These are phyloP conservation scores for Lepidurus couesii DNA, from an alignment of 1,140 invertebrate species.

Conservation along the genomic window DNA sequence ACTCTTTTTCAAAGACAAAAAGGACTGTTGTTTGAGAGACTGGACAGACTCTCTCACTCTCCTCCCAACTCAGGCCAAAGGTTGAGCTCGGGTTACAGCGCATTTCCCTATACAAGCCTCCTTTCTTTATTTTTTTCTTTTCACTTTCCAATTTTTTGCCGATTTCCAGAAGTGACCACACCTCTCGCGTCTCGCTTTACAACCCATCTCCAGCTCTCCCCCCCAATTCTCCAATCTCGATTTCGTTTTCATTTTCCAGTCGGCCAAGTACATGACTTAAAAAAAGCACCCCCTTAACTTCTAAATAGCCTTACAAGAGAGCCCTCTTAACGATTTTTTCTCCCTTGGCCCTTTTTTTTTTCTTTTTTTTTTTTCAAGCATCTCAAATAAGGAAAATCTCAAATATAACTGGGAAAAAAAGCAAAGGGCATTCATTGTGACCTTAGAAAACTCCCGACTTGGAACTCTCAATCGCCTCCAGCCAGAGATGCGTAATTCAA, in stretches of 20 bases:
- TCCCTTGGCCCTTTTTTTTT: background rate
- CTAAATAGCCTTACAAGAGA: background rate
- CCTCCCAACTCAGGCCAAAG: conserved; percentile 4
- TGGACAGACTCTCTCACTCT: conserved; percentile 10
- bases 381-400: background rate
- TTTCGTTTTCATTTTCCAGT: no score
- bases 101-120: background rate
- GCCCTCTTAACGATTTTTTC: background rate
- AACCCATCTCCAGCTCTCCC: conserved; percentile 1
- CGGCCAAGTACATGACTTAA: no score
- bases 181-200: background rate
- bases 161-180: background rate
- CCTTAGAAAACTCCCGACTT: background rate
- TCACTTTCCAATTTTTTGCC: background rate
- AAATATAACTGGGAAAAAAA: background rate
- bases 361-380: background rate
- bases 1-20: background rate
- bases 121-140: background rate
- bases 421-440: conserved; percentile 4
- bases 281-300: background rate
- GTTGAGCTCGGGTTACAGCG: conserved; percentile 8
- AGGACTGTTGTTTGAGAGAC: background rate
- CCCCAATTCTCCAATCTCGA: background rate
- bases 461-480: background rate
- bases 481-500: background rate